Evolutionary conservation across 2,888 invertebrate genomes (phyloP).

Genomic region (Rhagophthalmus giganteus): DNA sequence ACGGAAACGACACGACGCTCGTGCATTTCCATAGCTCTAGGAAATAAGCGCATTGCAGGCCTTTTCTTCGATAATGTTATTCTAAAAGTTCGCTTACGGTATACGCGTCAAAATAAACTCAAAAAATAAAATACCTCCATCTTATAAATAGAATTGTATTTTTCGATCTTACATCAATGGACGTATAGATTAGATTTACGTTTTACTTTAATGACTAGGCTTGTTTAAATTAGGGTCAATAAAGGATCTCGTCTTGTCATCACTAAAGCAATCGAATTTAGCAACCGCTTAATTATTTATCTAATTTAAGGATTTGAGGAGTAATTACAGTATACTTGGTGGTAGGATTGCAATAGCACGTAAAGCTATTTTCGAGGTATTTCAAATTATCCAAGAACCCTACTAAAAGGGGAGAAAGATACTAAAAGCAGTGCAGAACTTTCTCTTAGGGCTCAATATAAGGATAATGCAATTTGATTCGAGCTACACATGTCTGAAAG

Average conservation of each 20-base stretch:
- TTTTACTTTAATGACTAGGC: too few relatives aligned
- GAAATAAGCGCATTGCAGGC: slow-evolving; percentile 30
- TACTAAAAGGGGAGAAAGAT: slow-evolving; percentile 30
- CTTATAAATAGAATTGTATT: background rate
- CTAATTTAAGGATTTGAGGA: slow-evolving; percentile 1
- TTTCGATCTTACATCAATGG: too few relatives aligned
- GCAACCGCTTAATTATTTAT: slow-evolving; percentile 10
- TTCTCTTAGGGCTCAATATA: slow-evolving; percentile 33
- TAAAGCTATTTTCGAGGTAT: slow-evolving; percentile 13
- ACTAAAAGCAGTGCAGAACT: slow-evolving; percentile 35
- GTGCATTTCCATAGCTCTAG: slow-evolving; percentile 20
- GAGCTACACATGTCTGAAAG: slow-evolving; percentile 35
- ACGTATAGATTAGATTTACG: too few relatives aligned
- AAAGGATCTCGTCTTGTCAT: slow-evolving; percentile 1
- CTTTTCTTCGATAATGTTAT: slow-evolving; percentile 27
- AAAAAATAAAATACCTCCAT: background rate
- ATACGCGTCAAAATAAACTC: too few relatives aligned
- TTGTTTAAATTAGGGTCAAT: too few relatives aligned
- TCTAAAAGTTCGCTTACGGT: too few relatives aligned
- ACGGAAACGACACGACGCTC: too few relatives aligned
- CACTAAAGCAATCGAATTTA: background rate
- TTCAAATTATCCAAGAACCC: slow-evolving; percentile 19
- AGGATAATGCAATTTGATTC: slow-evolving; percentile 40
- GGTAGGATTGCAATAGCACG: slow-evolving; percentile 3
- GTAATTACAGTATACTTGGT: slow-evolving; percentile 4